Evolutionary conservation across 2,888 invertebrate genomes (phyloP), one percentile per base, ranked within the genome.

Genomic region (Drosophila parthenogenetica): DNA sequence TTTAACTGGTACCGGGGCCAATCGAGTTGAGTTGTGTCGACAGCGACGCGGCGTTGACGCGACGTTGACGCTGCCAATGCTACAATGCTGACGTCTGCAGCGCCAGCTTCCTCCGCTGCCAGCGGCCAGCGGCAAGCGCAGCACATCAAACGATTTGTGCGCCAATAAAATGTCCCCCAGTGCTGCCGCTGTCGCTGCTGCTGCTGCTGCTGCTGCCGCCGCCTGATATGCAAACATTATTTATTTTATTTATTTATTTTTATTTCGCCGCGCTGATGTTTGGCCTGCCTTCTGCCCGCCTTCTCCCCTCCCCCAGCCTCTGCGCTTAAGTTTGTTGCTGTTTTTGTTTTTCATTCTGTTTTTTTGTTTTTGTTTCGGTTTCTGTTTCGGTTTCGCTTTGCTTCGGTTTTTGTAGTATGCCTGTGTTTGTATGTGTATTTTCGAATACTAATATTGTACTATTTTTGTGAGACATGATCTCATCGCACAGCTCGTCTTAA

Each of bases 161-260:
- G 88, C 85, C 80, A 85, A 85, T 85, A 82, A 87, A 88, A 82
- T 83, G 88, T 86, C 88, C 81, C 86, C 80, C 74, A 75, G 72
- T 79, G 66, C 74, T 72, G 87, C 64, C 76, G 71, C 55, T 32
- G 32, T 32, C 35, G 35, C 35, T 35, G 35, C 35, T 13, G 35
- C 29, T 29, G 29, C 5, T 5, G 29, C 29, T 29, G 29, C 35
- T 35, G 11, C 35, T 35, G 35, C 35, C 4, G 35, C 66, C 77
- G 71, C 54, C 88, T 82, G 85, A 85, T 85, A 88, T 86, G 87
- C 87, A 86, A 86, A 88, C 87, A 85, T 88, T 85, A 88, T 88
- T 85, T 79, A 75, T 76, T 75, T 71, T 76, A 79, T 79, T 78
- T 87, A 86, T 71, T 75, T 69, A 75, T 87, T 85, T 84, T 73